Conservation (phyloP, 2,797 vertebrate genomes). For the Benthosema pterotum region DNA sequence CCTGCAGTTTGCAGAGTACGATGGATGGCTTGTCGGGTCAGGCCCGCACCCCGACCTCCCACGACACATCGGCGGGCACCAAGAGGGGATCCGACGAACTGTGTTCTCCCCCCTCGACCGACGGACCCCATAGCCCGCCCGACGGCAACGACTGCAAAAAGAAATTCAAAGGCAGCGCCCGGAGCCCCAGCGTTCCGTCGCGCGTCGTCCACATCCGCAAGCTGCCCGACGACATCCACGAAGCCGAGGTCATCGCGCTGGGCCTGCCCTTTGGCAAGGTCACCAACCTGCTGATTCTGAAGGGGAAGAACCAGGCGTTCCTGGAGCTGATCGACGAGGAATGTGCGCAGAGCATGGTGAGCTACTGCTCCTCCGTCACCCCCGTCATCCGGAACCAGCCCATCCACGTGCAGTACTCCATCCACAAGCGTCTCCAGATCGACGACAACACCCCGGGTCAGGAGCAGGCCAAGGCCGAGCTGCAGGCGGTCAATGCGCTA, state of each 20-base stretch:
- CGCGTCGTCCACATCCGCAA: constrained; percentile 96
- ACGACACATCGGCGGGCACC: no score
- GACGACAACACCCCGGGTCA: constrained; percentile 84
- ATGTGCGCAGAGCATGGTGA: constrained; percentile 96
- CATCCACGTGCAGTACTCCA: constrained; percentile 96
- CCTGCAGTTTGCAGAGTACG: no score
- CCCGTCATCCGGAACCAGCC: constrained; percentile 92
- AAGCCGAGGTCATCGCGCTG: constrained; percentile 95
- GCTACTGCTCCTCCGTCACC: constrained; percentile 93
- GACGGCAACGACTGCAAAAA: constrained; percentile 99
- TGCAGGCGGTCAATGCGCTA: constrained; percentile 93
- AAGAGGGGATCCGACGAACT: constrained; percentile 99
- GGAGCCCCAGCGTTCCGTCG: constrained; percentile 90
- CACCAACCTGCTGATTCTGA: constrained; percentile 96
- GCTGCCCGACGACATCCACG: constrained; percentile 92
- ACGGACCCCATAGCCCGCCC: constrained; percentile 99
- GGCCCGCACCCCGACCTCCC: no score
- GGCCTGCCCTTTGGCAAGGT: constrained; percentile 99
- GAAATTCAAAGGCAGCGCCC: constrained; percentile 95
- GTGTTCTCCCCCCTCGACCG: constrained; percentile 95
- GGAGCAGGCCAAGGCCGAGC: constrained; percentile 91
- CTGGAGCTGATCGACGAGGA: constrained; percentile 95
- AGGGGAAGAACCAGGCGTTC: constrained; percentile 98
- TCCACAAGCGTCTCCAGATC: constrained; percentile 96
- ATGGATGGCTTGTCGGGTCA: no score